Evolutionary conservation across 2,797 vertebrate species (phyloP).

Genomic region (Hypotaenidia okinawae): DNA sequence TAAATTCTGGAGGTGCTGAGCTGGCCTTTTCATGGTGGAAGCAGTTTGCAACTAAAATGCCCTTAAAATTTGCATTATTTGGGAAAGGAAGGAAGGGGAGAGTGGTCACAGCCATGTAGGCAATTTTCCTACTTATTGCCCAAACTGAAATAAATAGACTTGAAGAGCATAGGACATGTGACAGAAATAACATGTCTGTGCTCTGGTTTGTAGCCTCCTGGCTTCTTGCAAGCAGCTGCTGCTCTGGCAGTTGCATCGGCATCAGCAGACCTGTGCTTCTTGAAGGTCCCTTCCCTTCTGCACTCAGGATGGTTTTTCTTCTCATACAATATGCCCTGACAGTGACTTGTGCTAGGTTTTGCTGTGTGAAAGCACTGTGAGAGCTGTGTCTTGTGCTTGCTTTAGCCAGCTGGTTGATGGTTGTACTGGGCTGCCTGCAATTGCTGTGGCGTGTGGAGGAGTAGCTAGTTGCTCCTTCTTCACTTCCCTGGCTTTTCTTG

Average conservation of each 20-base stretch:
- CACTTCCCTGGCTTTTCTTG: background rate
- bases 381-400: background rate
- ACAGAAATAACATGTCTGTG: background rate
- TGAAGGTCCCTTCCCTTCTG: background rate
- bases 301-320: background rate
- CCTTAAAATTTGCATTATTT: background rate
- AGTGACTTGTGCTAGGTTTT: background rate
- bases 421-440: background rate
- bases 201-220: background rate
- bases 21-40: background rate
- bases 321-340: background rate
- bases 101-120: background rate
- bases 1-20: conserved; percentile 27
- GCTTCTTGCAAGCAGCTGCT: conserved; percentile 12
- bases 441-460: background rate
- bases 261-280: background rate
- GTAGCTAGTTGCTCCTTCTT: background rate
- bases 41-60: background rate
- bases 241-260: background rate
- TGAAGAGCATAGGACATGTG: background rate
- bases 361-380: background rate
- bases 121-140: background rate
- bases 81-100: background rate
- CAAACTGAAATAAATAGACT: background rate
- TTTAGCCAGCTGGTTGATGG: background rate